A percentile compares a stretch with the other conserved stretches of the same genome.
These are phyloP conservation scores for Lerema accius DNA, from an alignment of 1,140 invertebrate genomes.

Conservation along the genomic window DNA sequence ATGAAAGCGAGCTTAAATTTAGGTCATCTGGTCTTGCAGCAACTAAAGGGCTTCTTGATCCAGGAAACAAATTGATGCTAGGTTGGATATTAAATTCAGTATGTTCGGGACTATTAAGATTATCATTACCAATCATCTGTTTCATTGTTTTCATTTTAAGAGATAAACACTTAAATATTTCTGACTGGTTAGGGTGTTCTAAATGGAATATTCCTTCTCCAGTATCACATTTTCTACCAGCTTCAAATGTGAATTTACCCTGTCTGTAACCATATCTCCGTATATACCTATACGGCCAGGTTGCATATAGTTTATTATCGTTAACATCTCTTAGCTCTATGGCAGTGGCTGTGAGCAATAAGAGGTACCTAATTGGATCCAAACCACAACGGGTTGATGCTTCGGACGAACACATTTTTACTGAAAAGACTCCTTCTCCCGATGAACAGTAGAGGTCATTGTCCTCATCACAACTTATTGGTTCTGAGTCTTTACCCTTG, in stretches of 20 bases:
- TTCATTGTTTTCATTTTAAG: constrained; percentile 93
- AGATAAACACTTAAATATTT: constrained; percentile 90
- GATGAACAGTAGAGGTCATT: constrained; percentile 93
- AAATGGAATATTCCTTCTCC: constrained; percentile 93
- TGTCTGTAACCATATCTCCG: constrained; percentile 91
- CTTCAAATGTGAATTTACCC: constrained; percentile 94
- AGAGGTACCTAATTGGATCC: constrained; percentile 87
- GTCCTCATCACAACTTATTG: constrained; percentile 90
- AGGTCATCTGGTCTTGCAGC: constrained; percentile 83
- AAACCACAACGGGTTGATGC: constrained; percentile 90
- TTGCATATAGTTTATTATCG: constrained; percentile 86
- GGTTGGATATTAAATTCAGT: constrained; percentile 89
- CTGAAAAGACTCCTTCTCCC: constrained; percentile 90
- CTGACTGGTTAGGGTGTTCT: constrained; percentile 90
- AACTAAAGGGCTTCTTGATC: constrained; percentile 88
- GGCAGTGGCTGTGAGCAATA: constrained; percentile 88
- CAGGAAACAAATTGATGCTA: constrained; percentile 88
- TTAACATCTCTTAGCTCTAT: constrained; percentile 88
- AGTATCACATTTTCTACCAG: constrained; percentile 93
- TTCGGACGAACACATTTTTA: constrained; percentile 90
- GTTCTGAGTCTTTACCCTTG: constrained; percentile 85
- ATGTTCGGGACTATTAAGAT: constrained; percentile 86
- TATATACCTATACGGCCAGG: constrained; percentile 95
- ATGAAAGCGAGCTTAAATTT: constrained; percentile 76
- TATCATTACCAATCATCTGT: constrained; percentile 88